A percentile compares a stretch with the other conserved stretches of the same genome.
phyloP scores from a whole-genome alignment of 2,888 invertebrate genomes.

The Scaptomyza caliginosa region DNA sequence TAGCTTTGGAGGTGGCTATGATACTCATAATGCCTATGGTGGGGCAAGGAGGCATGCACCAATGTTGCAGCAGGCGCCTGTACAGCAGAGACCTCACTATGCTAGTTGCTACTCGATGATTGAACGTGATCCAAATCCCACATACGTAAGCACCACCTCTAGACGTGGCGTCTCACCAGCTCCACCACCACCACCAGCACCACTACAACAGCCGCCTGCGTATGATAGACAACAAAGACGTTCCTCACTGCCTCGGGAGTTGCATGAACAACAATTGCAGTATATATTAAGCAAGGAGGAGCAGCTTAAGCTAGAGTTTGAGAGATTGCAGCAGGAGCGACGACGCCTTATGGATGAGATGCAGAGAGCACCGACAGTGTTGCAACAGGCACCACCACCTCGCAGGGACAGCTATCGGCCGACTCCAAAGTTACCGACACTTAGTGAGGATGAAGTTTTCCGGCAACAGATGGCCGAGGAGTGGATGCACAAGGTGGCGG shows the following conservation, averaged over 20 bases:
- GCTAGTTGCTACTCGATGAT: slow-evolving; percentile 83
- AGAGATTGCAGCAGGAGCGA: slow-evolving; percentile 87
- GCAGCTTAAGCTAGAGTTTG: slow-evolving; percentile 87
- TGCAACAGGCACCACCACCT: slow-evolving; percentile 65
- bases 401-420: slow-evolving; percentile 77
- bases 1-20: slow-evolving; percentile 59
- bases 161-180: slow-evolving; percentile 74
- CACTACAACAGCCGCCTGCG: slow-evolving; percentile 52
- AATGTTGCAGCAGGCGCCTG: slow-evolving; percentile 74
- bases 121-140: slow-evolving; percentile 82
- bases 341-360: slow-evolving; percentile 82
- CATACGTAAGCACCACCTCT: slow-evolving; percentile 81
- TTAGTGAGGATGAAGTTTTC: slow-evolving; percentile 89
- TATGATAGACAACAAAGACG: slow-evolving; percentile 77
- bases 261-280: slow-evolving; percentile 86
- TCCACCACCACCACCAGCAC: slow-evolving; percentile 4
- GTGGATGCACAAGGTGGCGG: slow-evolving; percentile 91
- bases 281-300: slow-evolving; percentile 88
- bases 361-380: slow-evolving; percentile 63
- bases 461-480: slow-evolving; percentile 93
- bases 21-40: slow-evolving; percentile 77
- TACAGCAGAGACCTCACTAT: slow-evolving; percentile 73
- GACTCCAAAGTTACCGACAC: slow-evolving; percentile 83
- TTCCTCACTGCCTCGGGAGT: slow-evolving; percentile 87
- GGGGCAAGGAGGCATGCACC: slow-evolving; percentile 75